Percentiles rank a stretch among this genome's conserved stretches.
Evolutionary conservation across 2,113 vertebrate species (phyloP).

Genomic region (Centropristis striata): DNA sequence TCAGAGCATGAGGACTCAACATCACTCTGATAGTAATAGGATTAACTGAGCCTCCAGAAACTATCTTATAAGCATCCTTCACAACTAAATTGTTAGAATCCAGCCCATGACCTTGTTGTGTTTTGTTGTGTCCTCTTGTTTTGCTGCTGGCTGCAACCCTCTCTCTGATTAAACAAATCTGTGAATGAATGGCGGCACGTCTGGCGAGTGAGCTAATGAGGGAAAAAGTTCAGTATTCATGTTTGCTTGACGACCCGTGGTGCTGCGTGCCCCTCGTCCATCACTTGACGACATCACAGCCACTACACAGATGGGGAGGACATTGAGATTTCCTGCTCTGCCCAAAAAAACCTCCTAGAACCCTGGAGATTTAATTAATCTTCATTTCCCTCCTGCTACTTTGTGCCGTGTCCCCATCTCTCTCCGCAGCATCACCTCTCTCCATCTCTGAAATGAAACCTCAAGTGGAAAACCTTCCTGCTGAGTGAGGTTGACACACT

Average conservation of each 20-base stretch:
- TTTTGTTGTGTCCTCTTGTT: not conserved
- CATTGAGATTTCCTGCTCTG: conserved; percentile 40
- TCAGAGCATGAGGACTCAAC: not conserved
- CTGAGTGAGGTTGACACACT: conserved; percentile 44
- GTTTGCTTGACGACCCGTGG: conserved; percentile 31
- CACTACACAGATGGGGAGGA: conserved; percentile 28
- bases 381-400: conserved; percentile 68
- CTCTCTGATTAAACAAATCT: conserved; percentile 28
- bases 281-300: conserved; percentile 45
- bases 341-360: conserved; percentile 47
- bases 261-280: conserved; percentile 41
- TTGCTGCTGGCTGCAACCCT: not conserved
- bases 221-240: conserved; percentile 4
- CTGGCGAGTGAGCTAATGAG: conserved; percentile 10
- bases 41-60: not conserved
- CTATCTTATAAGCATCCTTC: not conserved
- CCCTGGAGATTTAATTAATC: conserved; percentile 73
- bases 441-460: conserved; percentile 46
- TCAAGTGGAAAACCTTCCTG: conserved; percentile 40
- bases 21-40: not conserved
- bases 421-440: conserved; percentile 44
- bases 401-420: conserved; percentile 33
- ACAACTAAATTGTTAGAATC: not conserved
- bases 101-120: not conserved
- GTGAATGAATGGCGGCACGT: conserved; percentile 19